These are phyloP conservation scores for Tetragnatha montana DNA, from an alignment of 2,888 invertebrate species.

Conservation along the genomic window DNA sequence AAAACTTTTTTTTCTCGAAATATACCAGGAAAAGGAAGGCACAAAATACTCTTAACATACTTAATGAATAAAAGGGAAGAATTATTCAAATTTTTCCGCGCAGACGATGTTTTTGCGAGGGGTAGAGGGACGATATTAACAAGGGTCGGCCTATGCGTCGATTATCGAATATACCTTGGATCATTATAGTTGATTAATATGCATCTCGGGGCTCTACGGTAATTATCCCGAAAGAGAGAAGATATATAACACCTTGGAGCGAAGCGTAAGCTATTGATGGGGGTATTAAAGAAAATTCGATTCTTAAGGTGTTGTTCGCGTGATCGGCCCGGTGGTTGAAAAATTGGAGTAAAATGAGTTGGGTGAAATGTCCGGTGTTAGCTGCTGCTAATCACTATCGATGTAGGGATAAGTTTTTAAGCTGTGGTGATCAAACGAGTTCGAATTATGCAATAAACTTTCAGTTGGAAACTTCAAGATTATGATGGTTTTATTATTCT, in stretches of 20 bases:
- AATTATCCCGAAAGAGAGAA: neutral
- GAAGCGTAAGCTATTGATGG: neutral
- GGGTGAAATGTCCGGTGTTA: no score
- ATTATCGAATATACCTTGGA: neutral
- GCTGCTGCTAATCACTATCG: no score
- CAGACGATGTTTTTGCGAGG: neutral
- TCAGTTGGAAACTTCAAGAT: no score
- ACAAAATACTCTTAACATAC: slow-evolving; percentile 21
- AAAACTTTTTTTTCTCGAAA: neutral
- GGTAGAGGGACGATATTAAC: neutral
- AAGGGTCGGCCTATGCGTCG: neutral
- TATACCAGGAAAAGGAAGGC: slow-evolving; percentile 8
- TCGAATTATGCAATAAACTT: no score
- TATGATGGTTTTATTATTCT: no score
- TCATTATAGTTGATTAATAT: neutral
- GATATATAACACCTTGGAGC: neutral
- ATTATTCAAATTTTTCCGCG: slow-evolving; percentile 59
- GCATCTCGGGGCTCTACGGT: neutral
- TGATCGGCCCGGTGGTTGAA: neutral
- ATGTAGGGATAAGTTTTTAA: no score
- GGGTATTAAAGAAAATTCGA: neutral
- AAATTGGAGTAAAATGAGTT: no score
- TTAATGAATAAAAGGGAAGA: slow-evolving; percentile 40
- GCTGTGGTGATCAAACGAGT: no score
- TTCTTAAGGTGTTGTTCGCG: neutral